Base-by-base conservation (phyloP, 1,140 invertebrate species). In the Apolygus lucorum region DNA sequence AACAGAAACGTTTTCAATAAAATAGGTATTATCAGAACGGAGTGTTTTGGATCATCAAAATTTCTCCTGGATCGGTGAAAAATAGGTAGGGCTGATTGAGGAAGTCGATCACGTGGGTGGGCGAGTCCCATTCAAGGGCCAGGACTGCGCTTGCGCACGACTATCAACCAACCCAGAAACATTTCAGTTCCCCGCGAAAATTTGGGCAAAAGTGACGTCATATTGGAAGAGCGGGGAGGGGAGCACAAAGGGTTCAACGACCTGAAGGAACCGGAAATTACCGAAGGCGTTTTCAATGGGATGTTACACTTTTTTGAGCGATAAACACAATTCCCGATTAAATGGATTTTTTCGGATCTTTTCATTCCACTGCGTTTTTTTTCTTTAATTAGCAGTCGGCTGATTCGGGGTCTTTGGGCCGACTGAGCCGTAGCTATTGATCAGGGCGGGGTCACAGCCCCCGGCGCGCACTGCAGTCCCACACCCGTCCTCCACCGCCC, bases 391-490 rank as follows among this genome's bases (percentile, higher is more conserved):
- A 42, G 34, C 34, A 17, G 34, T 42, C 34, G 54, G 54, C 22
- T 59, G 22, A 59, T 59, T 59, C 54, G 4, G 54, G 22, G 13
- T 59, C 54, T 59, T 24, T 13, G 54, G 8, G 54, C 54, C 54
- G 54, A 59, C 34, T 49, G 34, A 49, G 34, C 34, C 17, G 34
- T 8, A 4, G 54, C 11, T 59, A 59, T 59, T 59, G 54, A 59
- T 59, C 54, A 59, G 54, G 54, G 54, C 54, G 54, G 54, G 54
- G 54, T 59, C 54, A 59, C 8, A 59, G 54, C 54, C 54, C 54
- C 54, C 54, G 54, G 54, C 54, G 54, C 54, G 54, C 54, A 59
- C 54, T 59, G 54, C 54, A 59, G 54, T 59, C 54, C n/a, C n/a
- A n/a, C n/a, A n/a, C n/a, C n/a, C n/a, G n/a, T n/a, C n/a, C n/a